Evolutionary conservation across 1,140 invertebrate genomes (phyloP), one percentile per base, ranked within the genome.

Genomic region (Drosophila sproati): DNA sequence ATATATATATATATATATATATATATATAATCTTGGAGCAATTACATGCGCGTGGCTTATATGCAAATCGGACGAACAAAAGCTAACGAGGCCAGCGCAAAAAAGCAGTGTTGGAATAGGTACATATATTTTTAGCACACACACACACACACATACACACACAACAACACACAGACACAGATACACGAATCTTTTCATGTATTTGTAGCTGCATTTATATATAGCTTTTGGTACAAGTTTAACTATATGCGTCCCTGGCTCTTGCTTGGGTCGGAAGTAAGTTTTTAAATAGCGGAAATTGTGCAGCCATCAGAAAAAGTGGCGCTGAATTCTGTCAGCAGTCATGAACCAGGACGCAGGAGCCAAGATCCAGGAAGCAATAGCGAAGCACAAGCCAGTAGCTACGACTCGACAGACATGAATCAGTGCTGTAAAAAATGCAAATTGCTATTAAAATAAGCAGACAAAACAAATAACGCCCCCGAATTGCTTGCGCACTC

Each of bases 231-330:
- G 71, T 60, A 71, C 52, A 75, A 70, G 51, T 64, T 77, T 68
- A 68, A 63, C 70, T 55, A 64, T 69, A 57, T 50, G 47, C 47
- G 39, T 48, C 45, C 48, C 39, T 60, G 52, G 39, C 55, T 32
- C 55, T 47, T 57, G 55, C 47, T 20, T 20, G 41, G 12, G 51
- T 51, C 79, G 70, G 73, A 88, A 87, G 83, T 88, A 71, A 87
- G 77, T 88, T 88, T 88, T 88, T 83, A 89, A 88, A 88, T 80
- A 88, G 80, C 85, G 83, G 83, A 88, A 88, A 88, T 88, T 88
- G 85, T 83, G 77, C 80, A 82, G 79, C 73, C 83, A 88, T 77
- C 83, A 88, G 77, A 77, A 83, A 83, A 79, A 87, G 74, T 72
- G 59, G 64, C 61, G 57, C 82, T 74, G 61, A 81, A 72, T 76